Percentiles rank a stretch among this genome's conserved stretches.
phyloP scores from a whole-genome alignment of 37 sponge, comb jelly and placozoan genomes.

The Theonella swinhoei region DNA sequence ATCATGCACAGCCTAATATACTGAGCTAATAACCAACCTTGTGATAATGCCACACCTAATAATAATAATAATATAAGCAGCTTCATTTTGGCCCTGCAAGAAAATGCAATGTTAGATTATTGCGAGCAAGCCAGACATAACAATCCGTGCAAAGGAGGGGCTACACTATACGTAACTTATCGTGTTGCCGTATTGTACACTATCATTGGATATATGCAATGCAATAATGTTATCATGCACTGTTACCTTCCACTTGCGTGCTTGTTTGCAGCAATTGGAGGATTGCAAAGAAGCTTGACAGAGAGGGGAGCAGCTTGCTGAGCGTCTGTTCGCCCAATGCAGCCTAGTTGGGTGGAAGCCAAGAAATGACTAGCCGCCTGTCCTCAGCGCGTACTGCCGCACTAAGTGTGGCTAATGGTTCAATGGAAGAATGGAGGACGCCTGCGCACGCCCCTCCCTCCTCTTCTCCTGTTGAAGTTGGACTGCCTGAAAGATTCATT shows the following conservation, averaged over 20 bases:
- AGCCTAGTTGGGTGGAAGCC: not conserved
- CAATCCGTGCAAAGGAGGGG: not conserved
- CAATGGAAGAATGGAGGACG: constrained; percentile 5
- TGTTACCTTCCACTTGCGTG: constrained; percentile 4
- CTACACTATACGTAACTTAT: too few relatives aligned
- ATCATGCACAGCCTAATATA: too few relatives aligned
- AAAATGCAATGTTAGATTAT: not conserved
- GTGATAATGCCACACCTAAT: not conserved
- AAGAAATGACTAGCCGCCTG: not conserved
- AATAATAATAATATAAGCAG: constrained; percentile 6
- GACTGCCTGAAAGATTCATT: not conserved
- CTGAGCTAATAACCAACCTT: too few relatives aligned
- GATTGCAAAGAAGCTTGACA: not conserved
- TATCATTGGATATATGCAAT: not conserved
- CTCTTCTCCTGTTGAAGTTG: not conserved
- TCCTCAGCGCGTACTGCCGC: not conserved
- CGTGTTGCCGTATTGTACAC: too few relatives aligned
- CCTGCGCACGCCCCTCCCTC: not conserved
- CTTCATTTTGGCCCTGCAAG: not conserved
- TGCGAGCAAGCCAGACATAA: too few relatives aligned
- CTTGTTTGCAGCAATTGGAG: not conserved
- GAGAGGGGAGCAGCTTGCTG: not conserved
- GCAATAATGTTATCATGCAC: not conserved
- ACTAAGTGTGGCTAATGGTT: not conserved
- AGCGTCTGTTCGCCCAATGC: constrained; percentile 3